These are phyloP conservation scores for Gambusia affinis DNA, from an alignment of 2,113 vertebrate genomes.

Conservation along the genomic window DNA sequence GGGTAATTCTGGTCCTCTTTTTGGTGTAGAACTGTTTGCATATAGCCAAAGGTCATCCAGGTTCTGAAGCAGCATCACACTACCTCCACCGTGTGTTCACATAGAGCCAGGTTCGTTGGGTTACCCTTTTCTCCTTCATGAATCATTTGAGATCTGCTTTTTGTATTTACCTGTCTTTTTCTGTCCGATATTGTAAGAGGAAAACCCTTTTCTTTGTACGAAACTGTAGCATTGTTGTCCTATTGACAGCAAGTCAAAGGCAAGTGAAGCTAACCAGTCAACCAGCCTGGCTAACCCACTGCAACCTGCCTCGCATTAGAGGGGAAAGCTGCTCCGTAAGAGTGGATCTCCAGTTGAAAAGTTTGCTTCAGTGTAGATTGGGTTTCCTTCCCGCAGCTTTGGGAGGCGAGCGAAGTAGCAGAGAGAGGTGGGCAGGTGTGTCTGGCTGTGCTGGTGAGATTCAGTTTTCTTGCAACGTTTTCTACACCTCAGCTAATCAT, in stretches of 20 bases:
- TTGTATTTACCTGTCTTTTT: no score
- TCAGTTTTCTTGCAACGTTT: slow-evolving; percentile 64
- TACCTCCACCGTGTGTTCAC: neutral
- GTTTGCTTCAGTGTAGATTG: slow-evolving; percentile 39
- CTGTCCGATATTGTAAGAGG: neutral
- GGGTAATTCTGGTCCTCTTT: neutral
- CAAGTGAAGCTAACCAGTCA: slow-evolving; percentile 80
- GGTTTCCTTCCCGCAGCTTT: slow-evolving; percentile 54
- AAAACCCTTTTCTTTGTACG: no score
- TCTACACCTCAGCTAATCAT: slow-evolving; percentile 70
- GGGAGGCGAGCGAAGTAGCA: slow-evolving; percentile 11
- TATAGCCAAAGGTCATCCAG: neutral
- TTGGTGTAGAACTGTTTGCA: neutral
- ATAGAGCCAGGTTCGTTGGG: no score
- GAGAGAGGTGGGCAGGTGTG: slow-evolving; percentile 61
- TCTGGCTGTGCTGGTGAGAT: slow-evolving; percentile 56
- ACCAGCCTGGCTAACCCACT: slow-evolving; percentile 7
- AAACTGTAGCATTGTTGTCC: slow-evolving; percentile 23
- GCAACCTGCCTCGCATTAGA: slow-evolving; percentile 42
- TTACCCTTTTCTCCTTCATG: no score
- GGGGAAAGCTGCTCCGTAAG: slow-evolving; percentile 42
- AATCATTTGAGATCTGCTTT: no score
- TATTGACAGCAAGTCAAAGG: slow-evolving; percentile 62
- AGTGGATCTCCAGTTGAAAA: slow-evolving; percentile 47
- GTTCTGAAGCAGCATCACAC: neutral